Evolutionary conservation across 2,888 invertebrate species (phyloP), one percentile per base, ranked within the genome.

Genomic region (Cosmorhoe ocellata): DNA sequence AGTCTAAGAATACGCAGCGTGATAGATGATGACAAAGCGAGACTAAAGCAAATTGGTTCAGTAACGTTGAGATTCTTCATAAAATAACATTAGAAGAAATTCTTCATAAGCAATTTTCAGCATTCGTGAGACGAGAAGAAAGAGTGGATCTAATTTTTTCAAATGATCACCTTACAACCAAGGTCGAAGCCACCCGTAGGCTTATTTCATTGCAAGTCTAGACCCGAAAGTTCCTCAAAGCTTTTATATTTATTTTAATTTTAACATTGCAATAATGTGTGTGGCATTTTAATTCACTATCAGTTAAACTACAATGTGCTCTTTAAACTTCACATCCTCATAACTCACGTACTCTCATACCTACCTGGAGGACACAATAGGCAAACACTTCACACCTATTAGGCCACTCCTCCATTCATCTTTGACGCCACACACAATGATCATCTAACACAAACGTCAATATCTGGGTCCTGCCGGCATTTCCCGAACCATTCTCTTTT

Each of bases 361-460:
- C 75, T 84, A 83, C 84, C 80, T 83, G 81, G 75, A 75, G 69
- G 63, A 65, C 69, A 85, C 84, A 89, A 88, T 80, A 66, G 73
- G 41, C 47, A 62, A 74, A 82, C 84, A 89, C 89, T 90, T 90
- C 89, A 89, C 89, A 89, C 88, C 84, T 88, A 88, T 90, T 88
- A 88, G 76, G 75, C 70, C 71, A 76, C 82, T 81, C 82, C 79
- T 74, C 77, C 84, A 88, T 89, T 90, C 84, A 87, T 62, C 61
- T 62, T 66, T 81, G 78, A 88, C 88, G 85, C 86, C 88, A 86
- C 77, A 78, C 84, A 89, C 87, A 89, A 89, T 79, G 81, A 74
- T 71, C 22, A 42, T 46, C 68, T 72, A 77, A 81, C 86, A 81
- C 84, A 87, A 88, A 88, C 75, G 86, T 88, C 89, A 87, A 80